Evolutionary conservation across 2,113 vertebrate species (phyloP).

Genomic region (Kryptolebias marmoratus): DNA sequence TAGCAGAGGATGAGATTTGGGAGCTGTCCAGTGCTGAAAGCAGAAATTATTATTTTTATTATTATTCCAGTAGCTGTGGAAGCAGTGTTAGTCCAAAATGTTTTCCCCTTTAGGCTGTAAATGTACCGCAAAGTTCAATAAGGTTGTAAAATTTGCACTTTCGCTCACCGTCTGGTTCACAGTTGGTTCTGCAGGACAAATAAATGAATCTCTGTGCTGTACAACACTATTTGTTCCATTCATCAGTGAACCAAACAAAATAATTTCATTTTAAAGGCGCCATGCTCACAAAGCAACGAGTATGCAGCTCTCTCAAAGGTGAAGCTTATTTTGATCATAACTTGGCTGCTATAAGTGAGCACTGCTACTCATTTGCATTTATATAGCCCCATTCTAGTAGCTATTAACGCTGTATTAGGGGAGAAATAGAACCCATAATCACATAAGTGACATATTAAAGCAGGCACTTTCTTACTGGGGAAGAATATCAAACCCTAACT

Average conservation of each 20-base stretch:
- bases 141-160: slow-evolving; percentile 33
- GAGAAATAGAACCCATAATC: slow-evolving; percentile 45
- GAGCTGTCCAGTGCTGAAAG: slow-evolving; percentile 78
- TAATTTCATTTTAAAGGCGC: slow-evolving; percentile 28
- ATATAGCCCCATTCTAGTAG: slow-evolving; percentile 57
- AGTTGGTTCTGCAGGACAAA: neutral
- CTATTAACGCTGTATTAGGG: slow-evolving; percentile 53
- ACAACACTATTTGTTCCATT: slow-evolving; percentile 6
- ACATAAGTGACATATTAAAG: slow-evolving; percentile 50
- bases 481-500: slow-evolving; percentile 38
- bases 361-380: slow-evolving; percentile 61
- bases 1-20: slow-evolving; percentile 30
- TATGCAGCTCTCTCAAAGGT: slow-evolving; percentile 28
- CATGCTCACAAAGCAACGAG: slow-evolving; percentile 25
- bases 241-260: slow-evolving; percentile 11
- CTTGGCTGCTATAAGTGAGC: slow-evolving; percentile 25
- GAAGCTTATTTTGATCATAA: slow-evolving; percentile 51
- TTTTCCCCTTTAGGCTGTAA: slow-evolving; percentile 22
- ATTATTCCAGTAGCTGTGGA: slow-evolving; percentile 27
- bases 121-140: slow-evolving; percentile 41
- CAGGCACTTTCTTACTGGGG: slow-evolving; percentile 34
- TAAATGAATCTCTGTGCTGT: slow-evolving; percentile 1
- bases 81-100: slow-evolving; percentile 39
- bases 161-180: slow-evolving; percentile 17
- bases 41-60: slow-evolving; percentile 3